Evolutionary conservation across 2,888 invertebrate species (phyloP).

Genomic region (Epinotia demarniana): DNA sequence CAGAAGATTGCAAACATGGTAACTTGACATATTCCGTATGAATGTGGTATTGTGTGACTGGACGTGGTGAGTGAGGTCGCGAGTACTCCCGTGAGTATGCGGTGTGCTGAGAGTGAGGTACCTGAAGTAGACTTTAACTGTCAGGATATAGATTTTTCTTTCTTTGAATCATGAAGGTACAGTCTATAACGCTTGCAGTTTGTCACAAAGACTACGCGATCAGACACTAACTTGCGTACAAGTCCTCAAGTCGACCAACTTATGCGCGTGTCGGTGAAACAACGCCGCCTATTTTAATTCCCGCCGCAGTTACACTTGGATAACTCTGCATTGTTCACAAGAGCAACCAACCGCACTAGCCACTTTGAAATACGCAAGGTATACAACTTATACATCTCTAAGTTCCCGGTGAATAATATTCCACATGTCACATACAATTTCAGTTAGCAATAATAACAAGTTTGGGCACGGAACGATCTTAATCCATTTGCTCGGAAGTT

Average conservation of each 20-base stretch:
- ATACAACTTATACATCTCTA: constrained; percentile 11
- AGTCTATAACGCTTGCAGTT: constrained; percentile 3
- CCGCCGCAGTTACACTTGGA: constrained; percentile 43
- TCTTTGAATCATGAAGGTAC: too few relatives aligned
- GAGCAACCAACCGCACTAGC: constrained; percentile 27
- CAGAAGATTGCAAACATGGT: too few relatives aligned
- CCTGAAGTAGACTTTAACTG: too few relatives aligned
- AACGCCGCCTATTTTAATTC: constrained; percentile 61
- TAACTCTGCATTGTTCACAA: constrained; percentile 33
- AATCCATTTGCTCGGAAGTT: constrained; percentile 44
- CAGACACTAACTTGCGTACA: constrained; percentile 49
- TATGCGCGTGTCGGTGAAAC: constrained; percentile 62
- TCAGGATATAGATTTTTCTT: too few relatives aligned
- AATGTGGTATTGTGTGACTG: too few relatives aligned
- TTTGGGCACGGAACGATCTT: constrained; percentile 42
- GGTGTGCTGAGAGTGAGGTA: too few relatives aligned
- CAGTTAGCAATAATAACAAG: constrained; percentile 40
- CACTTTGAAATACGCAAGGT: constrained; percentile 30
- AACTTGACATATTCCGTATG: too few relatives aligned
- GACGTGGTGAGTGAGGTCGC: too few relatives aligned
- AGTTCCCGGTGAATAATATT: constrained; percentile 10
- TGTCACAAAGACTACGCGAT: constrained; percentile 1
- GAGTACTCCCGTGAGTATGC: too few relatives aligned
- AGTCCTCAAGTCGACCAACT: constrained; percentile 57
- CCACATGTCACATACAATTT: constrained; percentile 28